Evolutionary conservation across 2,888 invertebrate genomes (phyloP), one percentile per base, ranked within the genome.

Genomic region (Cinara cedri): DNA sequence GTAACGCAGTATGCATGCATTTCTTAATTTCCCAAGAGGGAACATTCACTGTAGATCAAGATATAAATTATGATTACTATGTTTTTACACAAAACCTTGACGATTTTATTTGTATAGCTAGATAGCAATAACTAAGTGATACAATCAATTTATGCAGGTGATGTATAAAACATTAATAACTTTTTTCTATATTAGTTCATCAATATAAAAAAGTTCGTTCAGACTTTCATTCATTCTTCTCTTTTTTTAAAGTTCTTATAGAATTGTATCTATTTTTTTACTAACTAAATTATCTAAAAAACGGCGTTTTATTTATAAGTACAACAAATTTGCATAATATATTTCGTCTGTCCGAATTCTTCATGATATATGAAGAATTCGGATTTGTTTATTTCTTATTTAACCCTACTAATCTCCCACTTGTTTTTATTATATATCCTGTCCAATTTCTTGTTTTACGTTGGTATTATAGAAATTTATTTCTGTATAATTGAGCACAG

Each of bases 21-120:
- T 68, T 60, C 76, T 78, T 78, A 68, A 78, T 78, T 78, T 78
- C 76, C 76, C 76, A 60, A 57, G 76, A 78, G 76, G 49, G 19
- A 49, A 16, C 16, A 16, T 34, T n/a, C 19, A 6, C 34, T 19
- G 19, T 54, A 49, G 76, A 78, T 78, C 14, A 49, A 57, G 57
- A 68, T 55, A 26, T 21, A 51, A 19, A 74, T 62, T 51, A 51
- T 63, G 26, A 72, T 49, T 49, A 72, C 1, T 19, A 49, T 63
- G 74, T 42, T 63, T 63, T 63, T 34, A 54, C 51, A 51, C 51
- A 34, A 34, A 62, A 34, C 60, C 24, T 62, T 51, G n/a, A n/a
- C n/a, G n/a, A n/a, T n/a, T n/a, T n/a, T n/a, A n/a, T n/a, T n/a
- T n/a, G n/a, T n/a, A n/a, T n/a, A n/a, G n/a, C n/a, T n/a, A n/a